These are phyloP conservation scores for Pholis gunnellus DNA, from an alignment of 2,113 vertebrate species.

Conservation along the genomic window DNA sequence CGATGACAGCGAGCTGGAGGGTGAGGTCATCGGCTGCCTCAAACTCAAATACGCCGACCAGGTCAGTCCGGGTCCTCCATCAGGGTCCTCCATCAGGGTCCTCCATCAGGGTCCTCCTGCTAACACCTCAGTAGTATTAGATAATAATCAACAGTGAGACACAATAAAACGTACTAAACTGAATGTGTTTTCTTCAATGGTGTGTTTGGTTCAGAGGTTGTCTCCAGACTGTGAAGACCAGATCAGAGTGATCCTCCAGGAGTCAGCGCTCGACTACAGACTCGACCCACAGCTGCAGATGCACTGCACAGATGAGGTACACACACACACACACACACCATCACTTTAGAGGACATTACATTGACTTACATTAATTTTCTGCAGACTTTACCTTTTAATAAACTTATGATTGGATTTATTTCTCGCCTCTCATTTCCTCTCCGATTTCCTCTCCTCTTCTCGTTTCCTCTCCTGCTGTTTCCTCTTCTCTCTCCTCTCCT, in stretches of 20 bases:
- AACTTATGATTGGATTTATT: no score
- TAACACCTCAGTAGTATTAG: no score
- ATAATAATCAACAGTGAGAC: no score
- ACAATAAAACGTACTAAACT: no score
- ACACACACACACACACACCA: background rate
- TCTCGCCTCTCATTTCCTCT: background rate
- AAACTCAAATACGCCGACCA: slow-evolving; percentile 97
- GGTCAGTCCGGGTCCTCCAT: slow-evolving; percentile 75
- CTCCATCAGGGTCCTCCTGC: no score
- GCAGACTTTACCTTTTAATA: no score
- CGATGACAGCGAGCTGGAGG: slow-evolving; percentile 94
- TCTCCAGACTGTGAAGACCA: slow-evolving; percentile 97
- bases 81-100: no score
- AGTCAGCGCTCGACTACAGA: slow-evolving; percentile 95
- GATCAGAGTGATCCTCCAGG: slow-evolving; percentile 95
- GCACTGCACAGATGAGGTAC: slow-evolving; percentile 93
- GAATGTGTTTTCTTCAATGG: background rate
- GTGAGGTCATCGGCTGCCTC: slow-evolving; percentile 95
- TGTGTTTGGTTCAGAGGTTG: slow-evolving; percentile 85
- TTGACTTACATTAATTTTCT: no score
- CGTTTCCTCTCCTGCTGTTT: no score
- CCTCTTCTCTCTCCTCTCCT: no score
- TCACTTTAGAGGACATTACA: no score
- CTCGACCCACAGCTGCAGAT: slow-evolving; percentile 97
- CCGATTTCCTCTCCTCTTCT: background rate